These are phyloP conservation scores for Sceliomorpha sp. DNA, from an alignment of 2,888 invertebrate genomes.

Conservation along the genomic window DNA sequence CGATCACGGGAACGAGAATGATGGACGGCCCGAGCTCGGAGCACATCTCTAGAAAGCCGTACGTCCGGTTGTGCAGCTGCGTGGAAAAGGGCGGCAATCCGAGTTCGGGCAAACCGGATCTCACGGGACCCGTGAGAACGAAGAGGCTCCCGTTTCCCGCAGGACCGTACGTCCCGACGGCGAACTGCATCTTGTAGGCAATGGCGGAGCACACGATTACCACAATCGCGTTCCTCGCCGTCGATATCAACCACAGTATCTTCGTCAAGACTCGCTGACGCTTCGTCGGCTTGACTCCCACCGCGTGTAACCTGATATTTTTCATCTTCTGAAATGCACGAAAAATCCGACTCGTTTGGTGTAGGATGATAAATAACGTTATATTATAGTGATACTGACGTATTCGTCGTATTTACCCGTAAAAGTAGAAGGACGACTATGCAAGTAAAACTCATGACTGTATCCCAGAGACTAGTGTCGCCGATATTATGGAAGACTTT, in stretches of 20 bases:
- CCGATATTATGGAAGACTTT: constrained; percentile 87
- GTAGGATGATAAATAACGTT: constrained; percentile 38
- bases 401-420: constrained; percentile 84
- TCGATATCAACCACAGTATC: constrained; percentile 84
- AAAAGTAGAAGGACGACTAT: constrained; percentile 87
- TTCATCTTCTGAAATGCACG: constrained; percentile 87
- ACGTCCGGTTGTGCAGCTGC: constrained; percentile 81
- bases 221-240: constrained; percentile 86
- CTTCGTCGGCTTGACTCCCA: constrained; percentile 77
- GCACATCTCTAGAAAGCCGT: constrained; percentile 82
- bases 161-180: constrained; percentile 8
- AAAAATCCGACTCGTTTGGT: no score
- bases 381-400: constrained; percentile 3
- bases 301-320: constrained; percentile 82
- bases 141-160: no score
- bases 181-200: constrained; percentile 82
- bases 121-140: constrained; percentile 84
- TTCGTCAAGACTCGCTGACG: constrained; percentile 81
- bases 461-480: constrained; percentile 86
- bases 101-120: constrained; percentile 84
- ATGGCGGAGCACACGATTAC: constrained; percentile 84
- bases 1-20: constrained; percentile 86
- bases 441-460: constrained; percentile 86
- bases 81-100: constrained; percentile 82
- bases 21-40: constrained; percentile 86